Conservation (phyloP, 2,797 vertebrate genomes). For the Xenopus petersii region DNA sequence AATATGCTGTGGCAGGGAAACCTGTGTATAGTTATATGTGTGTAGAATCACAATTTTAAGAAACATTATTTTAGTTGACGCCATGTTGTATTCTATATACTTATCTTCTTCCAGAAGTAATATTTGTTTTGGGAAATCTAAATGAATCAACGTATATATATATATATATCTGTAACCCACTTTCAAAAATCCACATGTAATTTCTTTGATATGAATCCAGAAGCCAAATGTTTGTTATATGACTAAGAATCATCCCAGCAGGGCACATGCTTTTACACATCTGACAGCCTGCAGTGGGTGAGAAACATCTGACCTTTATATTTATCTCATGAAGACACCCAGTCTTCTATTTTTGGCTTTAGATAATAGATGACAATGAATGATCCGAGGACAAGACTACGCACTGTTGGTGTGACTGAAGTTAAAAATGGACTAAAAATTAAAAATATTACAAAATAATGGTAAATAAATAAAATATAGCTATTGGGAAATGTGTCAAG, state of each 20-base stretch:
- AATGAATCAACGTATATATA: no score
- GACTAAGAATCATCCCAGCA: conserved; percentile 35
- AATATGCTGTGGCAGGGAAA: no score
- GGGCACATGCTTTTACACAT: conserved; percentile 41
- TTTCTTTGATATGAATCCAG: not conserved
- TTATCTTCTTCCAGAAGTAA: no score
- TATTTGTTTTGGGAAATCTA: no score
- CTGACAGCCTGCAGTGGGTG: conserved; percentile 56
- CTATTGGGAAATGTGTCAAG: no score
- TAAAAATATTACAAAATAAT: not conserved
- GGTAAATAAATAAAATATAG: no score
- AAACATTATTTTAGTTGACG: no score
- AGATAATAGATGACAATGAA: conserved; percentile 50
- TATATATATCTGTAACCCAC: no score
- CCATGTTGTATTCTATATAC: no score
- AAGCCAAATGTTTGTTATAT: conserved; percentile 31
- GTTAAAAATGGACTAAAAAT: not conserved
- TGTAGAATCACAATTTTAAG: no score
- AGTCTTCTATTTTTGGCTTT: conserved; percentile 57
- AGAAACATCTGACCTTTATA: conserved; percentile 67
- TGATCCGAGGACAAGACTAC: conserved; percentile 11
- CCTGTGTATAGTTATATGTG: no score
- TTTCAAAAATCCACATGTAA: no score
- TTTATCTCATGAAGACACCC: conserved; percentile 59
- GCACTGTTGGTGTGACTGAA: conserved; percentile 29